Conservation (phyloP, 2,888 invertebrate genomes). For the Cosmopolites sordidus region DNA sequence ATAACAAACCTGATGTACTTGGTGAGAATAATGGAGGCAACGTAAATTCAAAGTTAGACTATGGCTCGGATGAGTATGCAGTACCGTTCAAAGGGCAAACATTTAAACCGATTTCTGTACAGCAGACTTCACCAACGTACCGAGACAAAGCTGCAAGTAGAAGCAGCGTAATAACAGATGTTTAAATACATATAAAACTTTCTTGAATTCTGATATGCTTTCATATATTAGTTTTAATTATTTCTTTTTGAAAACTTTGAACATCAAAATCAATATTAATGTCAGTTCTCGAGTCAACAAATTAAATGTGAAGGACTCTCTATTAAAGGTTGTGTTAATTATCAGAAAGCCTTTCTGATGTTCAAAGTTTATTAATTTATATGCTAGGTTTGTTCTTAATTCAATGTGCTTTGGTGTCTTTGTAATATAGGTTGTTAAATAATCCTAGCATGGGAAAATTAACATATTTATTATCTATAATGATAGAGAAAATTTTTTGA, state of each 20-base stretch:
- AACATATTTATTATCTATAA: neutral
- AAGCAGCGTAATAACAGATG: constrained; percentile 43
- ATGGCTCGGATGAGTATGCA: constrained; percentile 36
- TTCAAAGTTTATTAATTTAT: no score
- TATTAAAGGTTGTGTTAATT: no score
- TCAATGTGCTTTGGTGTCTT: no score
- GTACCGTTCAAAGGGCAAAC: constrained; percentile 29
- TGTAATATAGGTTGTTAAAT: no score
- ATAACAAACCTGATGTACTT: constrained; percentile 32
- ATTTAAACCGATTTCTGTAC: neutral
- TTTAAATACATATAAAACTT: constrained; percentile 27
- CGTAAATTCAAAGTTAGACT: constrained; percentile 17
- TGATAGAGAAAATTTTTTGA: neutral
- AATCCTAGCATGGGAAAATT: neutral
- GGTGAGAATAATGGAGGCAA: constrained; percentile 5
- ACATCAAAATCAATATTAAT: no score
- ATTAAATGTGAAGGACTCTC: no score
- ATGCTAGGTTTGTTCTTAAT: no score
- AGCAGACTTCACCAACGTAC: constrained; percentile 2
- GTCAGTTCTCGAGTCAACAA: no score
- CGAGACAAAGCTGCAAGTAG: constrained; percentile 40
- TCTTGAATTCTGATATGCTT: no score
- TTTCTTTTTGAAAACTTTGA: no score
- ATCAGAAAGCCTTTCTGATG: no score
- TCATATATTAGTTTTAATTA: no score